Percentiles rank a stretch among this genome's conserved stretches.
Evolutionary conservation across 2,797 vertebrate genomes (phyloP).

Genomic region (Craterocephalus amniculus): DNA sequence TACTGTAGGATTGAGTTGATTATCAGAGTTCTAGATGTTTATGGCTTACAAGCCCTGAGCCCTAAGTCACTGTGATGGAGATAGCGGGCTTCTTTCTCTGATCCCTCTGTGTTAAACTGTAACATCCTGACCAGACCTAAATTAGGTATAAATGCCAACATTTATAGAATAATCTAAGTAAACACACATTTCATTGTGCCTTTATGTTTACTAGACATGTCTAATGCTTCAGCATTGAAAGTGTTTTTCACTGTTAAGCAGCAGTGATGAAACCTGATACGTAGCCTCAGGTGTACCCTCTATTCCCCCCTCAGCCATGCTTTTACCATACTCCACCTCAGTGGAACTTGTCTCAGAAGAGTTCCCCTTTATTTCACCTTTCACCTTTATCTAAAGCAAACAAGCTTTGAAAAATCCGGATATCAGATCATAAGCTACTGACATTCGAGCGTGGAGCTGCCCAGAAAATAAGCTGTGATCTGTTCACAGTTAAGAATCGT

Average conservation of each 20-base stretch:
- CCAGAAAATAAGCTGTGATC: conserved; percentile 14
- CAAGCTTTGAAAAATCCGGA: neutral
- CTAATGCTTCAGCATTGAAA: neutral
- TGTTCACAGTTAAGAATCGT: neutral
- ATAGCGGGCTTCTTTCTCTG: too few relatives aligned
- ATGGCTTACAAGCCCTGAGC: too few relatives aligned
- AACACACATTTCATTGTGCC: neutral
- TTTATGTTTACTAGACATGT: neutral
- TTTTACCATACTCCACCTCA: conserved; percentile 3
- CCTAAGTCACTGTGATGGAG: too few relatives aligned
- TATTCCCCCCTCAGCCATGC: neutral
- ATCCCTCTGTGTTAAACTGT: too few relatives aligned
- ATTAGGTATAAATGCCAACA: neutral
- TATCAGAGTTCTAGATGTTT: too few relatives aligned
- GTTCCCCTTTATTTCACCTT: neutral
- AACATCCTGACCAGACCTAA: neutral
- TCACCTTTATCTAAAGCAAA: conserved; percentile 21
- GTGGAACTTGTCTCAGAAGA: neutral
- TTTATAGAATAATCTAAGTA: neutral
- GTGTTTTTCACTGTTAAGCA: neutral
- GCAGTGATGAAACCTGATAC: neutral
- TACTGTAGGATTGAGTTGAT: too few relatives aligned
- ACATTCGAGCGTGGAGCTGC: neutral
- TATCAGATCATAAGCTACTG: neutral
- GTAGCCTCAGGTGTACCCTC: conserved; percentile 24